Evolutionary conservation across 2,113 vertebrate species (phyloP).

Genomic region (Nycticorax nycticorax): DNA sequence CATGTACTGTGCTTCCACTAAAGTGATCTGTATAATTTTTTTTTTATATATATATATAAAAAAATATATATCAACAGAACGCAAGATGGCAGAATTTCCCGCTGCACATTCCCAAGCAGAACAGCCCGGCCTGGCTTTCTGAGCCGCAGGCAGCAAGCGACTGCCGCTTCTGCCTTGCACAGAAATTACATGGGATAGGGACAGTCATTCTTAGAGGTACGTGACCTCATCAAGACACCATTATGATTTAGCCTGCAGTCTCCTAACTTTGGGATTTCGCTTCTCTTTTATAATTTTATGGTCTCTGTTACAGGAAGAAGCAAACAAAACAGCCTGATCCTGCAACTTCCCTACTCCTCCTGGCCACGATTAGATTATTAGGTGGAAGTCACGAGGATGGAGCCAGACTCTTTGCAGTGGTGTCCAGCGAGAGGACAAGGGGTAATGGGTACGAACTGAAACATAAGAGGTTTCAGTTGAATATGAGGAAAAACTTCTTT

Average conservation of each 20-base stretch:
- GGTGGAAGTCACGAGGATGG: too few species aligned
- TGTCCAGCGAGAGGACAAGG: too few species aligned
- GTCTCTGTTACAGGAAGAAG: not conserved
- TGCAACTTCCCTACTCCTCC: too few species aligned
- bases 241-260: not conserved
- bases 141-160: rapidly evolving
- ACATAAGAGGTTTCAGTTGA: too few species aligned
- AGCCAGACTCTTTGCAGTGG: too few species aligned
- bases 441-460: too few species aligned
- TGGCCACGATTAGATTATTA: too few species aligned
- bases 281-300: not conserved
- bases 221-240: not conserved
- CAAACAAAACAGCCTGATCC: not conserved
- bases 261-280: not conserved
- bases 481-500: too few species aligned
- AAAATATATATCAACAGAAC: not conserved
- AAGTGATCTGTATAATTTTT: rapidly evolving
- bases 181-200: rapidly evolving
- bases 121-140: not conserved
- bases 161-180: rapidly evolving
- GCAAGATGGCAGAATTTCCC: not conserved
- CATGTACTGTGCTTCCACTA: rapidly evolving
- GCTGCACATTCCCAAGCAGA: not conserved
- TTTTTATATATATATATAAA: too few species aligned
- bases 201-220: rapidly evolving